Evolutionary conservation across 2,888 invertebrate species (phyloP).

Genomic region (Quadroppia sp.): DNA sequence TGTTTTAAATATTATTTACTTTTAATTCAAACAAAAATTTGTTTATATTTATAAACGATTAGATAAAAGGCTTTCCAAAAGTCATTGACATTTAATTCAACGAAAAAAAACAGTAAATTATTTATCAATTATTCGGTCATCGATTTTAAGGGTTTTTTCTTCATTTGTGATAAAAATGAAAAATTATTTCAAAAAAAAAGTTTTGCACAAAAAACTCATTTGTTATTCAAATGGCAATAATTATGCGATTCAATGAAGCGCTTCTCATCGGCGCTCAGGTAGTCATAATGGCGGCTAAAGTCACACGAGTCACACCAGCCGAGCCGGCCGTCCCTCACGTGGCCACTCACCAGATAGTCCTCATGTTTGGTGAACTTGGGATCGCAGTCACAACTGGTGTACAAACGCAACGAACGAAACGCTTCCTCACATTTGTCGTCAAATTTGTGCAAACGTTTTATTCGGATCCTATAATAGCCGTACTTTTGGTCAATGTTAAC

Average conservation of each 20-base stretch:
- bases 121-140: too few species aligned
- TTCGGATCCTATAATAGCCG: not conserved
- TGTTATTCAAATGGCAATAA: not conserved
- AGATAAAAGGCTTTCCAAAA: too few species aligned
- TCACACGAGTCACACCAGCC: slow-evolving; percentile 4
- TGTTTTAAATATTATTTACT: too few species aligned
- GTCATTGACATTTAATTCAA: too few species aligned
- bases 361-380: not conserved
- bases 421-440: not conserved
- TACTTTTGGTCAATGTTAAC: not conserved
- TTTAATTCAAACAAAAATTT: too few species aligned
- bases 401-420: not conserved
- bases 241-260: not conserved
- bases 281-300: not conserved
- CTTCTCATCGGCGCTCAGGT: not conserved
- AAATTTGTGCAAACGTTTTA: not conserved
- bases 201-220: too few species aligned
- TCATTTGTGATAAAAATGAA: too few species aligned
- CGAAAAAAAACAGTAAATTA: too few species aligned
- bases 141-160: too few species aligned
- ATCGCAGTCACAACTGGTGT: not conserved
- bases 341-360: not conserved
- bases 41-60: too few species aligned
- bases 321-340: not conserved
- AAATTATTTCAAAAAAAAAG: too few species aligned